These are phyloP conservation scores for Temnothorax unifasciatus DNA, from an alignment of 2,888 invertebrate genomes.

Conservation along the genomic window DNA sequence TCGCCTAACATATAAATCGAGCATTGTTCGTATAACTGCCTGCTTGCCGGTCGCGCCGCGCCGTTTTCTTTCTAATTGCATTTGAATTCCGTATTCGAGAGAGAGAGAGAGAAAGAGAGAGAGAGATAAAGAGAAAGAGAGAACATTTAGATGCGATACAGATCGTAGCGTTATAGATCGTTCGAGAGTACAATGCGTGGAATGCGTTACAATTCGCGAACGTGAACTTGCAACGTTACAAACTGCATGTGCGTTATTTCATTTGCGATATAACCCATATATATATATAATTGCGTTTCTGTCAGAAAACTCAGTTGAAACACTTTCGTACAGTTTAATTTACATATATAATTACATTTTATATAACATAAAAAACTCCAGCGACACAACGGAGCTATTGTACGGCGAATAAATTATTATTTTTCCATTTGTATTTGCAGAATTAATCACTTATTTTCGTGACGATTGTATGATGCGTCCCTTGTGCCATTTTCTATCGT, in stretches of 20 bases:
- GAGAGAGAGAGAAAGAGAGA: neutral
- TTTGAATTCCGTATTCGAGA: slow-evolving; percentile 26
- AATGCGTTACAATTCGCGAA: slow-evolving; percentile 41
- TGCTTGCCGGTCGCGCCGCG: slow-evolving; percentile 7
- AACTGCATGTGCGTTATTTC: slow-evolving; percentile 3
- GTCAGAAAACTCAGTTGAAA: neutral
- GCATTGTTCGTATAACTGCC: slow-evolving; percentile 62
- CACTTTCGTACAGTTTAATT: neutral
- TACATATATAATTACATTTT: neutral
- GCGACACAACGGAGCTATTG: neutral
- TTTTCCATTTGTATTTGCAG: neutral
- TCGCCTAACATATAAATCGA: slow-evolving; percentile 67
- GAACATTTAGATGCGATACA: slow-evolving; percentile 37
- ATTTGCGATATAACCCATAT: neutral
- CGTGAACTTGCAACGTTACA: slow-evolving; percentile 29
- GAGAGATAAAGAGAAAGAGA: neutral
- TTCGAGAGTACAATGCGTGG: neutral
- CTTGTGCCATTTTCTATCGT: neutral
- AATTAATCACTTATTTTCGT: neutral
- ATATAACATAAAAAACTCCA: neutral
- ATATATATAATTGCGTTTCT: neutral
- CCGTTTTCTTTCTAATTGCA: slow-evolving; percentile 49
- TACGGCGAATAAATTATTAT: neutral
- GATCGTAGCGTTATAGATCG: slow-evolving; percentile 4
- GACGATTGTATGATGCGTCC: neutral